Evolutionary conservation across 30 jellyfish, hydroid and myxozoan species (phyloP).

Genomic region (Chrysaora quinquecirrha): DNA sequence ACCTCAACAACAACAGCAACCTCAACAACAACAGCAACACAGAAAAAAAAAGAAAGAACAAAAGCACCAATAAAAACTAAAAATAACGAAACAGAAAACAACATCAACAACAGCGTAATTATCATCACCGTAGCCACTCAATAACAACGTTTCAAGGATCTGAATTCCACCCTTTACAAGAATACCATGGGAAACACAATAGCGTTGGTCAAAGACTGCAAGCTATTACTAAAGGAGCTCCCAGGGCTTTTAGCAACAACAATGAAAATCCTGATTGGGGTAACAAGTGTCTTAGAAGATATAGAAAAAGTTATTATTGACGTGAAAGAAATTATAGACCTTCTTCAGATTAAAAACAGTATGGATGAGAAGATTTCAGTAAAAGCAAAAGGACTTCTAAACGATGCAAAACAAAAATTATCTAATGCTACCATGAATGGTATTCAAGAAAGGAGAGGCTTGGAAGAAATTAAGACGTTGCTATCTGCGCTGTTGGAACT

Average conservation of each 20-base stretch:
- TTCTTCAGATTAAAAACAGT: background rate
- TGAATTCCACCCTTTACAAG: too few species aligned
- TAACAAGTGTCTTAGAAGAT: slow-evolving; percentile 8
- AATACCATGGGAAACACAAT: background rate
- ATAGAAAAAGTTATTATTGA: slow-evolving; percentile 5
- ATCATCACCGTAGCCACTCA: too few species aligned
- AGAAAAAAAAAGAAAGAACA: too few species aligned
- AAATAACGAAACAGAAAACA: too few species aligned
- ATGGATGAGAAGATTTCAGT: background rate
- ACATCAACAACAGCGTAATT: too few species aligned
- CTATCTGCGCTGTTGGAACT: background rate
- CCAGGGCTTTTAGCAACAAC: background rate
- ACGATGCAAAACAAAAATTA: background rate
- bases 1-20: too few species aligned
- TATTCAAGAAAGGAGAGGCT: background rate
- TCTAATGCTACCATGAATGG: background rate
- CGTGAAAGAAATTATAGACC: slow-evolving; percentile 7
- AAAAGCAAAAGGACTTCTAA: background rate
- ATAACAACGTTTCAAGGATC: too few species aligned
- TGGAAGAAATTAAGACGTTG: background rate
- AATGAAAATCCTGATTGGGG: slow-evolving; percentile 2
- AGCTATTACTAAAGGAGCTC: background rate
- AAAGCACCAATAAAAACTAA: too few species aligned
- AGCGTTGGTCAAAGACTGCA: background rate
- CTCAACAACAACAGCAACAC: too few species aligned